A percentile compares a stretch with the other conserved stretches of the same genome.
phyloP scores from a whole-genome alignment of 92 coral and sea anemone genomes.

The Heliopora coerulea region DNA sequence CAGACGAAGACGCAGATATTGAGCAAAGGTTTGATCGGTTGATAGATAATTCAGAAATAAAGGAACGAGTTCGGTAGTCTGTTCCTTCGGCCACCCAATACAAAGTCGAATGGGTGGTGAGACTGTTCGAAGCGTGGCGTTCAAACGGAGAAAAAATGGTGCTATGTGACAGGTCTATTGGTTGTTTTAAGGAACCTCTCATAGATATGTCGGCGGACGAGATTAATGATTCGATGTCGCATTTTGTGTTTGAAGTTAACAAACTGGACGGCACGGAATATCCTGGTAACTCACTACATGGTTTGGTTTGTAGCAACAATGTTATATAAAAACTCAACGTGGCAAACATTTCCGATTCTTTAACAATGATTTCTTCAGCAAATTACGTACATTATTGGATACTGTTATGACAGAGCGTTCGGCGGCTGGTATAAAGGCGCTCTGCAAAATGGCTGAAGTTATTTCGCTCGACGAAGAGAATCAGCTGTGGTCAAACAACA shows the following conservation, averaged over 20 bases:
- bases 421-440: conserved; percentile 16
- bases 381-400: conserved; percentile 17
- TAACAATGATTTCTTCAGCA: conserved; percentile 19
- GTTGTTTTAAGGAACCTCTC: background rate
- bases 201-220: conserved; percentile 10
- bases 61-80: conserved; percentile 28
- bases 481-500: conserved; percentile 7
- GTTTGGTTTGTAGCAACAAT: conserved; percentile 31
- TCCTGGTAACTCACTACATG: conserved; percentile 44
- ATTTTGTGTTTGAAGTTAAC: conserved; percentile 17
- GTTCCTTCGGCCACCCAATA: conserved; percentile 37
- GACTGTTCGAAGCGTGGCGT: conserved; percentile 39
- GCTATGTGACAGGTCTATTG: background rate
- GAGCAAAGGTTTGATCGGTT: conserved; percentile 3
- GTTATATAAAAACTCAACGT: conserved; percentile 2
- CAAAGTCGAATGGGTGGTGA: conserved; percentile 47
- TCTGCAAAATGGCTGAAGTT: background rate
- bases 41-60: background rate
- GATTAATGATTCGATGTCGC: conserved; percentile 4
- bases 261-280: conserved; percentile 24
- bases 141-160: conserved; percentile 14
- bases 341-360: conserved; percentile 2
- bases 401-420: conserved; percentile 37
- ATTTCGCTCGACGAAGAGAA: conserved; percentile 35
- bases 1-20: background rate